Conservation (phyloP, 1,140 invertebrate species). For the silkworm (Bombyx mori) region ASM3026992v2 NC_085123.1:16030501-16031000, state of each 20-base stretch:
- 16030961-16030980: too few relatives aligned
- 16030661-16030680: conserved; percentile 27
- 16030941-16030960: too few relatives aligned
- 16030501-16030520: too few relatives aligned
- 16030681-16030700: conserved; percentile 16
- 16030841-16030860: too few relatives aligned
- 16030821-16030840: background rate
- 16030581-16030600: conserved; percentile 18
- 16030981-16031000: too few relatives aligned
- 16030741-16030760: conserved; percentile 21
- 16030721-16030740: conserved; percentile 29
- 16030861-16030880: too few relatives aligned
- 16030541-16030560: too few relatives aligned
- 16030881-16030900: too few relatives aligned
- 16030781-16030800: conserved; percentile 26
- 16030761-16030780: conserved; percentile 22
- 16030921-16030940: too few relatives aligned
- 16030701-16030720: conserved; percentile 25
- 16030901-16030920: too few relatives aligned
- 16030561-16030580: too few relatives aligned
- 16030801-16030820: conserved; percentile 3
- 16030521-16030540: too few relatives aligned
- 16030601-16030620: conserved; percentile 22
- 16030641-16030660: background rate
- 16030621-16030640: background rate